Evolutionary conservation across 2,797 vertebrate species (phyloP).

Genomic region (Okamejei kenojei): DNA sequence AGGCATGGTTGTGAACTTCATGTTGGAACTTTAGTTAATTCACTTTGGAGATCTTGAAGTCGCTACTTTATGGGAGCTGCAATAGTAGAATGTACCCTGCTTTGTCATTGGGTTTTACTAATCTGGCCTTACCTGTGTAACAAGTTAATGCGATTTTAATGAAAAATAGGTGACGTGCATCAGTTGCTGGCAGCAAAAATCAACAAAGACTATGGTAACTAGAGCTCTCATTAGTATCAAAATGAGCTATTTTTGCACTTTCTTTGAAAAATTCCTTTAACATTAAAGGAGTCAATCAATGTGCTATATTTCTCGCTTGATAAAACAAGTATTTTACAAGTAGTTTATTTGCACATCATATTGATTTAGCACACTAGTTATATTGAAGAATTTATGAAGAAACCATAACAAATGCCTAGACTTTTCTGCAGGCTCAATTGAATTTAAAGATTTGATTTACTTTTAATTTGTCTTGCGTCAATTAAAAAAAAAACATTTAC

Average conservation of each 20-base stretch:
- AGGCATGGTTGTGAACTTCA: neutral
- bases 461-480: neutral
- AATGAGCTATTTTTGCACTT: neutral
- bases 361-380: neutral
- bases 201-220: neutral
- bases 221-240: neutral
- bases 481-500: neutral
- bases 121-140: neutral
- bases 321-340: neutral
- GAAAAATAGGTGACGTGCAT: neutral
- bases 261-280: neutral
- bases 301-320: neutral
- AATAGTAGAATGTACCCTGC: neutral
- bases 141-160: neutral
- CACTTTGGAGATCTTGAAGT: neutral
- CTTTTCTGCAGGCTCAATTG: neutral
- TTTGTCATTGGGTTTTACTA: no score
- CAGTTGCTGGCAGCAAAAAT: neutral
- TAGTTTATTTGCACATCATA: neutral
- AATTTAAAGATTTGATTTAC: neutral
- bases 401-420: neutral
- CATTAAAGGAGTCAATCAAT: neutral
- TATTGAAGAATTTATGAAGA: neutral
- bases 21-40: neutral
- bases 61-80: neutral